A percentile compares a stretch with the other conserved stretches of the same genome.
Conservation (phyloP, 2,888 invertebrate genomes). For the Monoplex corrugatus region DNA sequence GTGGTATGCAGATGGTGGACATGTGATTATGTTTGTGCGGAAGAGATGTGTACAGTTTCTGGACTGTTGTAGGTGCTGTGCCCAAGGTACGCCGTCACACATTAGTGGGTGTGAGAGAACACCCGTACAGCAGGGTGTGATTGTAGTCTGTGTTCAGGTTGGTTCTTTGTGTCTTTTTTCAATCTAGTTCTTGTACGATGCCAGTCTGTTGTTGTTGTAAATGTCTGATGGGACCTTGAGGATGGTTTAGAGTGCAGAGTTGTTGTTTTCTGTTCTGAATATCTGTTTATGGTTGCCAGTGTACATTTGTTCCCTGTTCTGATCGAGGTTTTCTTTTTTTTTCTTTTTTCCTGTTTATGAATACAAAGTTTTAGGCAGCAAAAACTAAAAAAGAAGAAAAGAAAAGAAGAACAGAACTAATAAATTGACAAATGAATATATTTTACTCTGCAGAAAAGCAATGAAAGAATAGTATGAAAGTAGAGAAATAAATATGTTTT, state of each 20-base stretch:
- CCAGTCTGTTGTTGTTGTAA: not conserved
- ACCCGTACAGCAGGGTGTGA: conserved; percentile 95
- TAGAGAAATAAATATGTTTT: too few species aligned
- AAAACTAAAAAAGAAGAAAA: too few species aligned
- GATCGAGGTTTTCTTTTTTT: too few species aligned
- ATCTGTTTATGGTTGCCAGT: not conserved
- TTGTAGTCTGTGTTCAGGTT: conserved; percentile 49
- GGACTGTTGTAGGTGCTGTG: conserved; percentile 89
- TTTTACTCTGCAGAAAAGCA: too few species aligned
- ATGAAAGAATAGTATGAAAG: too few species aligned
- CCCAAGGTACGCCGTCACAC: conserved; percentile 89
- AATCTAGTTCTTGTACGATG: not conserved
- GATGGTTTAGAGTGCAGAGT: too few species aligned
- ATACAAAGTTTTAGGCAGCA: too few species aligned
- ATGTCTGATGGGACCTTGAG: too few species aligned
- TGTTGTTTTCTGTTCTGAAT: not conserved
- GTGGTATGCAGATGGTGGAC: not conserved
- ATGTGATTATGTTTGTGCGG: not conserved
- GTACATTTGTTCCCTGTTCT: too few species aligned
- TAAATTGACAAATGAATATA: too few species aligned
- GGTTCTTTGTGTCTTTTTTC: not conserved
- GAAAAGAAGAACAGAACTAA: too few species aligned
- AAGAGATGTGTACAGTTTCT: conserved; percentile 44
- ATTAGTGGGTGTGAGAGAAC: conserved; percentile 93
- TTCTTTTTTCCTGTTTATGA: too few species aligned